Evolutionary conservation across 2,113 vertebrate genomes (phyloP).

Genomic region (Butastur rufipennis): DNA sequence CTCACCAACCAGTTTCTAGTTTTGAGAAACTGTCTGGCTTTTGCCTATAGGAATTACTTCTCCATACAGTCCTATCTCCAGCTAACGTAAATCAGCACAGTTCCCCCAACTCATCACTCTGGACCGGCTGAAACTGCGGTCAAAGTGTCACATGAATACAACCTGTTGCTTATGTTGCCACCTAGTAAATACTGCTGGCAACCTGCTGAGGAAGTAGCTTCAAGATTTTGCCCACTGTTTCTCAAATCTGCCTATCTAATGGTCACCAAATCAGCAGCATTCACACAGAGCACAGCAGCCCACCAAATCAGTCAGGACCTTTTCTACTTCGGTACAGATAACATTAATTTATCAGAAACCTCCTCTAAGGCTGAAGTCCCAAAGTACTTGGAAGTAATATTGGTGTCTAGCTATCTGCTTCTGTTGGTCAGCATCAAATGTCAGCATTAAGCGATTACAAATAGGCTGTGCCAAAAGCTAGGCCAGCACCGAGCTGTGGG

Average conservation of each 20-base stretch:
- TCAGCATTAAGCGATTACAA: neutral
- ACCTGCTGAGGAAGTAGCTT: neutral
- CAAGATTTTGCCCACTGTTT: neutral
- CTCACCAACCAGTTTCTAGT: neutral
- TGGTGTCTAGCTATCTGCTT: neutral
- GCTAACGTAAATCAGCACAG: neutral
- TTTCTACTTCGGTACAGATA: neutral
- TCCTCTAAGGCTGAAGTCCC: neutral
- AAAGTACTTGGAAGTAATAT: neutral
- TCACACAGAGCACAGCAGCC: neutral
- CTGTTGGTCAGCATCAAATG: neutral
- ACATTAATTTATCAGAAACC: neutral
- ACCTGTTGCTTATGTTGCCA: neutral
- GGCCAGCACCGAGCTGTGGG: neutral
- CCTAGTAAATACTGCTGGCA: neutral
- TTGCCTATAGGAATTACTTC: neutral
- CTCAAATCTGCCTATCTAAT: neutral
- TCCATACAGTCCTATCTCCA: neutral
- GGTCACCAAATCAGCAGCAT: neutral
- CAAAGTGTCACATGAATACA: neutral
- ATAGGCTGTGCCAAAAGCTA: neutral
- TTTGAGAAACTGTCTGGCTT: neutral
- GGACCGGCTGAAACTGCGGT: neutral
- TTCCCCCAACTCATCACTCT: neutral
- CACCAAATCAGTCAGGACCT: neutral